Evolutionary conservation across 1,140 invertebrate species (phyloP).

Genomic region (Brevipalpus yothersi): DNA sequence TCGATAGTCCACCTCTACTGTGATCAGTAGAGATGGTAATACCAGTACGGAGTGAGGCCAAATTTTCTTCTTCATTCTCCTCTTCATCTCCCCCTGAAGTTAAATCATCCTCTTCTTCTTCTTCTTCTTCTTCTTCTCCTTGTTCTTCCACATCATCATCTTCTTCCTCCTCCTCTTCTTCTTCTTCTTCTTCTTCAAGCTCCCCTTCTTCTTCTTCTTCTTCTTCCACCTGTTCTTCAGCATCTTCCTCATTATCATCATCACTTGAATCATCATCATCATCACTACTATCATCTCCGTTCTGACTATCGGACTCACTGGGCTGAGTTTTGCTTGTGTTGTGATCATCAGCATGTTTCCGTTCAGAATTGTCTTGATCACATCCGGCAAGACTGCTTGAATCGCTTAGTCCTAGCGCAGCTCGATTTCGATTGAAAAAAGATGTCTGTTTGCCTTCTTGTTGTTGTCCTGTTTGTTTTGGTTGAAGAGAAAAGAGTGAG

Average conservation of each 20-base stretch:
- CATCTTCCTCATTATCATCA: neutral
- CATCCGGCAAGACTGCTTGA: neutral
- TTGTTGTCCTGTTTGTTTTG: neutral
- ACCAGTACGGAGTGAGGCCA: neutral
- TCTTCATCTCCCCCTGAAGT: neutral
- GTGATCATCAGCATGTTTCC: neutral
- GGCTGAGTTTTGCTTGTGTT: neutral
- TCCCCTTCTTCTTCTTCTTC: neutral
- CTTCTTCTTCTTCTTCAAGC: neutral
- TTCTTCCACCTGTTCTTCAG: neutral
- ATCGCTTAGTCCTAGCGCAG: neutral
- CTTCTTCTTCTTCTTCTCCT: neutral
- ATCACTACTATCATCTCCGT: neutral
- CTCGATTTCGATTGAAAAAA: neutral
- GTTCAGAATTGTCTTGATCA: neutral
- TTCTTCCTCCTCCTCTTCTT: neutral
- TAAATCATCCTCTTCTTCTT: neutral
- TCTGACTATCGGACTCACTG: neutral
- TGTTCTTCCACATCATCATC: neutral
- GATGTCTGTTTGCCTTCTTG: neutral
- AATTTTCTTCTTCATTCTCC: neutral
- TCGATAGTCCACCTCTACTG: conserved; percentile 73
- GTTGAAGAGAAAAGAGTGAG: neutral
- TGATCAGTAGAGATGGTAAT: neutral
- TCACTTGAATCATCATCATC: neutral